Conservation (phyloP, 2,888 invertebrate genomes). For the Stenurella melanura region DNA sequence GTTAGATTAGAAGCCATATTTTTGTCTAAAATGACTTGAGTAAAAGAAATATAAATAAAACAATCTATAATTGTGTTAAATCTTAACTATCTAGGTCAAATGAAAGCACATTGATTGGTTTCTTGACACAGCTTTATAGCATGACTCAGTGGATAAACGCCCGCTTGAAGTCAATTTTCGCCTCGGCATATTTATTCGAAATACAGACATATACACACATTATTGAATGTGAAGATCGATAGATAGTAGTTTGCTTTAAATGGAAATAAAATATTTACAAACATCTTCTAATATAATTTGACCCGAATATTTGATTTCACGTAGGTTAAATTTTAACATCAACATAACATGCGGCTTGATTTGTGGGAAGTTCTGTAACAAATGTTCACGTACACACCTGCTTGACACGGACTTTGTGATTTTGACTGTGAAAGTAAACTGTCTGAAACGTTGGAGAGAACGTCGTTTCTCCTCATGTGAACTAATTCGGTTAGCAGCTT, state of each 20-base stretch:
- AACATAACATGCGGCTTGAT: constrained; percentile 49
- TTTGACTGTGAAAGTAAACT: constrained; percentile 32
- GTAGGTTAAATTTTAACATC: background rate
- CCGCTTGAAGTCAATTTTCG: no score
- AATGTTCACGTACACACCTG: constrained; percentile 54
- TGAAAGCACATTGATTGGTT: no score
- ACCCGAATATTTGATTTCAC: background rate
- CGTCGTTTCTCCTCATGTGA: constrained; percentile 31
- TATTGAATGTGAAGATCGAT: background rate
- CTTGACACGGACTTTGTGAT: constrained; percentile 33
- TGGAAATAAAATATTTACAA: background rate
- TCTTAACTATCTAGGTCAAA: no score
- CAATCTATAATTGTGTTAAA: no score
- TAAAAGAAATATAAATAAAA: no score
- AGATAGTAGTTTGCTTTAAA: background rate
- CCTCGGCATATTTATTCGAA: no score
- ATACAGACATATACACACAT: no score
- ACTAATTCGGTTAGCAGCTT: constrained; percentile 26
- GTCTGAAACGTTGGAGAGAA: constrained; percentile 30
- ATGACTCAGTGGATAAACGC: no score
- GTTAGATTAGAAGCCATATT: no score
- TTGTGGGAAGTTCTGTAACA: constrained; percentile 56
- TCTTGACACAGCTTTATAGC: no score
- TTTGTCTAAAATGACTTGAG: no score
- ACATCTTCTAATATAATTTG: background rate